phyloP scores from a whole-genome alignment of 37 sponge, comb jelly and placozoan genomes.

The Eunapius fragilis region DNA sequence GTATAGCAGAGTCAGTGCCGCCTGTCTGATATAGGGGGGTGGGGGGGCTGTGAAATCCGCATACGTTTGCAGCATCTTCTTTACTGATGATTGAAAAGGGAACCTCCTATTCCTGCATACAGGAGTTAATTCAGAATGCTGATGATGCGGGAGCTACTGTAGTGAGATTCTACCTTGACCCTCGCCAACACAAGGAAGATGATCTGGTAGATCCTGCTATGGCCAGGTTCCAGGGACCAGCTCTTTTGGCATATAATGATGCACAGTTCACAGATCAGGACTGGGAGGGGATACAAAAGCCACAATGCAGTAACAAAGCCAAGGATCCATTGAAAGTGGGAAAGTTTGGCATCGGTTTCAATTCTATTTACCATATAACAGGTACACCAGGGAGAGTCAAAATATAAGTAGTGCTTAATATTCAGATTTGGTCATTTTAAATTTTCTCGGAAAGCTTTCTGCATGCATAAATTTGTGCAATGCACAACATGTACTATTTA shows the following conservation, averaged over 20 bases:
- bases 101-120: too few relatives aligned
- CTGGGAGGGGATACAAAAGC: slow-evolving; percentile 50
- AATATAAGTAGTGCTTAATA: too few relatives aligned
- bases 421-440: too few relatives aligned
- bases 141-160: slow-evolving; percentile 73
- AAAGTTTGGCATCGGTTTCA: slow-evolving; percentile 61
- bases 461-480: too few relatives aligned
- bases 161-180: slow-evolving; percentile 54
- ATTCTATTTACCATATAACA: slow-evolving; percentile 64
- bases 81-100: too few relatives aligned
- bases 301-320: slow-evolving; percentile 37
- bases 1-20: too few relatives aligned
- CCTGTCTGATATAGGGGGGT: too few relatives aligned
- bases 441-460: too few relatives aligned
- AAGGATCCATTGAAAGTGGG: slow-evolving; percentile 65
- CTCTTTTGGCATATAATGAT: slow-evolving; percentile 58
- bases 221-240: slow-evolving; percentile 35
- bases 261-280: slow-evolving; percentile 43
- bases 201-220: slow-evolving; percentile 7
- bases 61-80: too few relatives aligned
- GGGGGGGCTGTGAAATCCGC: too few relatives aligned
- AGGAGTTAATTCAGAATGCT: slow-evolving; percentile 78
- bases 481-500: too few relatives aligned
- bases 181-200: neutral
- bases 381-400: neutral